Base-by-base conservation (phyloP, 2,797 vertebrate genomes). In the Thalassophryne amazonica region DNA sequence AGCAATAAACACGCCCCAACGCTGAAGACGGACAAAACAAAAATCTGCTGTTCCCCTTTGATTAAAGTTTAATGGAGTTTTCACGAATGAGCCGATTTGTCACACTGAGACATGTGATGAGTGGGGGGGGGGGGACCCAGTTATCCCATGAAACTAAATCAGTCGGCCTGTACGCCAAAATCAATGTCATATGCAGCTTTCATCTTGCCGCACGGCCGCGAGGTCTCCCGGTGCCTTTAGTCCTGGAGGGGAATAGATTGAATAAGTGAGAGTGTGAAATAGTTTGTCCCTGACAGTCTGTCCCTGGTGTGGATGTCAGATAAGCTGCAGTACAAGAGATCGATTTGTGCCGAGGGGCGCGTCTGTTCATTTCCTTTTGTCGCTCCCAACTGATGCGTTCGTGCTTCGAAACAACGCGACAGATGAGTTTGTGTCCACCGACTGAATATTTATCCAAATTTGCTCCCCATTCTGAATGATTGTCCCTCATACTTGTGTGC, bases 381-480 rank as follows among this genome's bases (percentile, higher is more conserved):
- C 21, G 31, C 18, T 13, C 23, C 51, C 42, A 3, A 20, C 41
- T 20, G 45, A 33, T 36, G 40, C 4, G 52, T 60, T 27, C 31
- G 5, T 52, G 53, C 45, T 51, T 73, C 12, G 4, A 48, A 67
- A 69, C 40, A 58, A 34, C 56, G 28, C 25, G 55, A 37, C 40
- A 18, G 45, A 51, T 23, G 21, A 46, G 33, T 43, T 55, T 62
- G 16, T 16, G 56, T 48, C 53, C 43, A 55, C 54, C 2, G 7
- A n/a, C 14, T 19, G 40, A 57, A 59, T 31, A 52, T 58, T 66
- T 32, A 28, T 51, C 64, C 52, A 64, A 51, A 43, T 45, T n/a
- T 12, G 40, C 34, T 18, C 42, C 37, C 60, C 33, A 2, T 33
- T 24, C 55, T 4, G 18, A 42, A 23, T n/a, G 14, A 24, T 48